phyloP scores from a whole-genome alignment of 1,140 invertebrate genomes.

The Cherax quadricarinatus region DNA sequence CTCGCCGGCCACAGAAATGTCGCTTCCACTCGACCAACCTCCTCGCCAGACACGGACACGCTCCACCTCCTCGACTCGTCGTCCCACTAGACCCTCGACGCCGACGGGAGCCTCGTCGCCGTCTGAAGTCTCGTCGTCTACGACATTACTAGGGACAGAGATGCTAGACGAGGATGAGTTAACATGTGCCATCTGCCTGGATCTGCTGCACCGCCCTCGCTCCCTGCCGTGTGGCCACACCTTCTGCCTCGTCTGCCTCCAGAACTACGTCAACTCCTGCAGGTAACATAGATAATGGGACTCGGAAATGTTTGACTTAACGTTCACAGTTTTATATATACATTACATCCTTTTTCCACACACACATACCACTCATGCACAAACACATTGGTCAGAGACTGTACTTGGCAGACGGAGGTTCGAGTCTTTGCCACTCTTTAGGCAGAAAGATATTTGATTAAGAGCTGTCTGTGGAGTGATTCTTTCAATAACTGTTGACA shows the following conservation, averaged over 20 bases:
- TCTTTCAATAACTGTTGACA: no score
- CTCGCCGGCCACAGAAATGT: neutral
- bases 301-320: no score
- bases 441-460: no score
- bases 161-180: slow-evolving; percentile 80
- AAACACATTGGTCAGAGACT: no score
- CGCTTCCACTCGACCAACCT: no score
- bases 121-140: neutral
- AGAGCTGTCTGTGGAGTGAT: no score
- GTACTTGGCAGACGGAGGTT: no score
- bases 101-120: neutral
- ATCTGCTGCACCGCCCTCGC: slow-evolving; percentile 82
- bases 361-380: no score
- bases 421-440: no score
- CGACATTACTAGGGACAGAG: neutral
- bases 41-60: neutral
- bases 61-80: neutral
- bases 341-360: no score
- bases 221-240: slow-evolving; percentile 78
- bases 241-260: slow-evolving; percentile 83
- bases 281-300: neutral
- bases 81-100: neutral
- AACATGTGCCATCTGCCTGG: slow-evolving; percentile 84
- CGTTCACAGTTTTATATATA: no score
- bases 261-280: slow-evolving; percentile 76